Base-by-base conservation (phyloP, 2,888 invertebrate species). In the Metellina segmentata region DNA sequence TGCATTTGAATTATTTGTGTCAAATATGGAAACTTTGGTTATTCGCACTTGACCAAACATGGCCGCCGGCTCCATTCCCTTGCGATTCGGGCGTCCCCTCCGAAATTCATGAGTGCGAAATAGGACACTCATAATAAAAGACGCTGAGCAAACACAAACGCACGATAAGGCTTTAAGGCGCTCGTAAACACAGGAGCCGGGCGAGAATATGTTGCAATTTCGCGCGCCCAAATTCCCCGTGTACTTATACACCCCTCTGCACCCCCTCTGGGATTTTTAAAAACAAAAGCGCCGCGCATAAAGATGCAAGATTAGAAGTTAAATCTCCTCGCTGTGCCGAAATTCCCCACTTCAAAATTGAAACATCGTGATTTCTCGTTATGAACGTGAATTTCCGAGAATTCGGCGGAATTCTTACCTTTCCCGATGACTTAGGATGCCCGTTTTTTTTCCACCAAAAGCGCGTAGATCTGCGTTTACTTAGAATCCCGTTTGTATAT, bases 81-180 rank as follows among this genome's bases (percentile, higher is more conserved):
- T 61, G 85, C 53, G 85, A 61, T 85, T 74, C 72, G 71, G 72
- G 72, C 72, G n/a, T 52, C 49, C 75, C 16, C 11, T 20, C 49
- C 20, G 70, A 61, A 77, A 85, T 69, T 53, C 85, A 53, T 48
- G 85, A 70, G 52, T 69, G 49, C 69, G 85, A 86, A 86, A 86
- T 78, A 61, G 77, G 78, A 86, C 61, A 19, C 75, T 85, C 85
- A 81, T 81, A 90, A 90, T 86, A 81, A 81, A 81, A 85, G 85
- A 13, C 81, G 81, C 85, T 86, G 90, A 75, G 77, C 90, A 90
- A 90, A 90, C 90, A 90, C 75, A 75, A 90, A 75, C 81, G 85
- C 85, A 70, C 85, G 90, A 90, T 90, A 90, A 90, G 90, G 81
- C 81, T 81, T 75, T 81, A 74, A 85, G 89, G 69, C 75, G 78